Percentiles rank a stretch among this genome's conserved stretches.
Evolutionary conservation across 2,888 invertebrate species (phyloP).

Genomic region (Oxystoma pomonae): DNA sequence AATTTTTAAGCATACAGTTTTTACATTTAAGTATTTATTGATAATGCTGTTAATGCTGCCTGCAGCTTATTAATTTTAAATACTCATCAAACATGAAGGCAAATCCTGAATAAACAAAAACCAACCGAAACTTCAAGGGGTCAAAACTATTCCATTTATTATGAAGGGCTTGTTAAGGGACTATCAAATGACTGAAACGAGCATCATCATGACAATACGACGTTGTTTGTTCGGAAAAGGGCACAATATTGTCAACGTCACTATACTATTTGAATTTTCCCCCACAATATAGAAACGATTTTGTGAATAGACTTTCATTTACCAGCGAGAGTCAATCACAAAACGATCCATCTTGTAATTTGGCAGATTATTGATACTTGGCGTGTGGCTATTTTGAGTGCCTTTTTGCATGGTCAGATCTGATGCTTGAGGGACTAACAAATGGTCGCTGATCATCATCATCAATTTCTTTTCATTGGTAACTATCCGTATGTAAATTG

Average conservation of each 20-base stretch:
- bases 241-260: background rate
- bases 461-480: too few species aligned
- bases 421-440: background rate
- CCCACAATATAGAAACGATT: too few species aligned
- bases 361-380: slow-evolving; percentile 35
- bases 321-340: slow-evolving; percentile 32
- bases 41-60: too few species aligned
- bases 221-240: background rate
- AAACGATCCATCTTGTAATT: slow-evolving; percentile 37
- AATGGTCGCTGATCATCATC: slow-evolving; percentile 1
- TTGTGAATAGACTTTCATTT: slow-evolving; percentile 31
- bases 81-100: too few species aligned
- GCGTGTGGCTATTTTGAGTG: slow-evolving; percentile 27
- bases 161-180: background rate
- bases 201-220: background rate
- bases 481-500: too few species aligned
- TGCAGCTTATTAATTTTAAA: too few species aligned
- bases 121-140: background rate
- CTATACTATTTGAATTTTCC: background rate
- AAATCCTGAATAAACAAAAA: background rate
- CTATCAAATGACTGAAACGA: background rate
- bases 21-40: too few species aligned
- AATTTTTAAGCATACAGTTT: too few species aligned
- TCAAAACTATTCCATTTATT: background rate
- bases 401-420: background rate